Evolutionary conservation across 2,888 invertebrate species (phyloP), one percentile per base, ranked within the genome.

Genomic region (Plusia festucae): DNA sequence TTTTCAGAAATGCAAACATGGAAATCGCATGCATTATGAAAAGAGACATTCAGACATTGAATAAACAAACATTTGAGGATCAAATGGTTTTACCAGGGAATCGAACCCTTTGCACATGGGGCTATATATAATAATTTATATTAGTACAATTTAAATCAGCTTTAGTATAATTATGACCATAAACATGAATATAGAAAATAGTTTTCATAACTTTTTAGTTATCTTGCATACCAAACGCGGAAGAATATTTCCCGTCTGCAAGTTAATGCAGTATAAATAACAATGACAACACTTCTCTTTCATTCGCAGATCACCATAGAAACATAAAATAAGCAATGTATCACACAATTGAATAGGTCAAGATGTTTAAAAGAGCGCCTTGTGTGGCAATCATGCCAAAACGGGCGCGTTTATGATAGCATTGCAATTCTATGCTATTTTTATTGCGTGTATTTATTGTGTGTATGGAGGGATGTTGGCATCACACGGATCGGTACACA

Each of bases 361-460:
- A 78, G 62, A 75, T 70, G 65, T 72, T 74, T 76, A 78, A 76
- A 74, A 70, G 65, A 65, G 65, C 70, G 62, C 65, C 60, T 53
- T 60, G 67, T 81, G 71, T 79, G 79, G 83, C 85, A 83, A 86
- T 88, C 83, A 85, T 86, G 88, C 87, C 89, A 88, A 89, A 87
- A 87, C 82, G 81, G 78, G 81, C 67, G 72, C 83, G 77, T 83
- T 84, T 85, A 86, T 84, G 81, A 83, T 74, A 64, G 65, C 73
- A 80, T 81, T 79, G 85, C 83, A 81, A 79, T 86, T 83, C 81
- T 73, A 82, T 78, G 81, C 77, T 78, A 82, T 84, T 85, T 87
- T 86, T 84, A 87, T 85, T 79, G 83, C 78, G 76, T 81, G 77
- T 80, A 78, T 84, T 76, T 81, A 80, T 82, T 78, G 80, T 77